These are phyloP conservation scores for Microctenopoma steveboyesi DNA, from an alignment of 2,797 vertebrate species.

Conservation along the genomic window DNA sequence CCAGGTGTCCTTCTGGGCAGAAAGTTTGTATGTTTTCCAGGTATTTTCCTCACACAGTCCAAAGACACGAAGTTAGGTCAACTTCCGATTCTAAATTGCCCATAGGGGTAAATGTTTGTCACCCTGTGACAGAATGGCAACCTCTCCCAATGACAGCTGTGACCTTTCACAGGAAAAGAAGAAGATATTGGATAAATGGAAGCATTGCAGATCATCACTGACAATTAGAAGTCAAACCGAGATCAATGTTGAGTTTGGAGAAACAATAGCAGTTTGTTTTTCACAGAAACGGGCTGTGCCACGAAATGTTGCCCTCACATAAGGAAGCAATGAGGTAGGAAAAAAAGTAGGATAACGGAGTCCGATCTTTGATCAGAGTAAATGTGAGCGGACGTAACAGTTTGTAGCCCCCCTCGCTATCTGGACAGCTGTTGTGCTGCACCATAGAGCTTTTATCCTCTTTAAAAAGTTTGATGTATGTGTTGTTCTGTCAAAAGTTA, in stretches of 20 bases:
- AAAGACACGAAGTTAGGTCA: too few species aligned
- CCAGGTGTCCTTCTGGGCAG: too few species aligned
- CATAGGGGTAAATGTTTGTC: too few species aligned
- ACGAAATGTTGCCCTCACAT: constrained; percentile 66
- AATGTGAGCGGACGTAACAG: constrained; percentile 74
- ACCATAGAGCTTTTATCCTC: constrained; percentile 54
- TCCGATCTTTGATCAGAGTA: constrained; percentile 73
- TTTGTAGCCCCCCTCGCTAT: constrained; percentile 72
- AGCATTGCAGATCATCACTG: constrained; percentile 25
- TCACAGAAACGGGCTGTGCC: constrained; percentile 45
- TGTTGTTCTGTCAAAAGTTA: constrained; percentile 53
- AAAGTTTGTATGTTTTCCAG: too few species aligned
- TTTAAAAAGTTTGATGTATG: constrained; percentile 61
- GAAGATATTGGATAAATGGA: too few species aligned
- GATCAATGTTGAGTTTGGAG: constrained; percentile 44
- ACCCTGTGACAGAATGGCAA: too few species aligned
- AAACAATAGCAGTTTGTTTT: constrained; percentile 70
- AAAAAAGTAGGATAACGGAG: constrained; percentile 62
- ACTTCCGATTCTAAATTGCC: too few species aligned
- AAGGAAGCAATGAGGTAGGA: constrained; percentile 70
- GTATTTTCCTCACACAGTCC: too few species aligned
- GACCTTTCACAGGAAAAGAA: too few species aligned
- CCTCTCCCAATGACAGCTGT: too few species aligned
- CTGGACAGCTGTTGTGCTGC: constrained; percentile 60
- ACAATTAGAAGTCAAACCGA: constrained; percentile 37